Evolutionary conservation across 2,888 invertebrate genomes (phyloP).

Genomic region (Tipula lateralis): DNA sequence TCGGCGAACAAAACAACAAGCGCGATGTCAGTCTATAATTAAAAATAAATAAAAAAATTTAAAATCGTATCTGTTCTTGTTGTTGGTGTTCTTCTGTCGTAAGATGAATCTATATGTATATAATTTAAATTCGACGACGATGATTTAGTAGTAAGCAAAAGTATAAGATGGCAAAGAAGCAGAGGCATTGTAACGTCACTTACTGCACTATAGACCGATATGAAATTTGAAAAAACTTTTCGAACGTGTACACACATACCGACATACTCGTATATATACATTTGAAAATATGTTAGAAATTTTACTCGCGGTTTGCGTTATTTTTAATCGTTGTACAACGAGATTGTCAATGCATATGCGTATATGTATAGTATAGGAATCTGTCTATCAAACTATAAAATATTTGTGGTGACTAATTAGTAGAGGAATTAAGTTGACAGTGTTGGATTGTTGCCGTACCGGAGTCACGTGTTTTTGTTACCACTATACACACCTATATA

Average conservation of each 20-base stretch:
- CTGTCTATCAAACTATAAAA: slow-evolving; percentile 19
- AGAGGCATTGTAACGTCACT: slow-evolving; percentile 26
- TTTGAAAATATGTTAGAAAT: background rate
- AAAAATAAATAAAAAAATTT: background rate
- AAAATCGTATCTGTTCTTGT: background rate
- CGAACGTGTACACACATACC: background rate
- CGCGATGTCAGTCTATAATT: slow-evolving; percentile 28
- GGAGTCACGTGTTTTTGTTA: background rate
- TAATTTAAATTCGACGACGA: slow-evolving; percentile 14
- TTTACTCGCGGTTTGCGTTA: background rate
- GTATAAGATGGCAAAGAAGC: too few species aligned
- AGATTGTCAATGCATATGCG: background rate
- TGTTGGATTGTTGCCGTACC: background rate
- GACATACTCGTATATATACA: background rate
- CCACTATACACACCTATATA: background rate
- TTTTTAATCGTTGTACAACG: background rate
- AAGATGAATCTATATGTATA: background rate
- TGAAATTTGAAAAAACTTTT: background rate
- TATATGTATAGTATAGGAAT: background rate
- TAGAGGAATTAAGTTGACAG: background rate
- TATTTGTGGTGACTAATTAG: slow-evolving; percentile 11
- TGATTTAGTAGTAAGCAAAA: background rate
- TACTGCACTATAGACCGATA: background rate
- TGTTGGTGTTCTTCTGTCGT: background rate
- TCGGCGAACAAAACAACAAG: background rate